Evolutionary conservation across 2,113 vertebrate species (phyloP), one percentile per base, ranked within the genome.

Genomic region (Chloropsis hardwickii): DNA sequence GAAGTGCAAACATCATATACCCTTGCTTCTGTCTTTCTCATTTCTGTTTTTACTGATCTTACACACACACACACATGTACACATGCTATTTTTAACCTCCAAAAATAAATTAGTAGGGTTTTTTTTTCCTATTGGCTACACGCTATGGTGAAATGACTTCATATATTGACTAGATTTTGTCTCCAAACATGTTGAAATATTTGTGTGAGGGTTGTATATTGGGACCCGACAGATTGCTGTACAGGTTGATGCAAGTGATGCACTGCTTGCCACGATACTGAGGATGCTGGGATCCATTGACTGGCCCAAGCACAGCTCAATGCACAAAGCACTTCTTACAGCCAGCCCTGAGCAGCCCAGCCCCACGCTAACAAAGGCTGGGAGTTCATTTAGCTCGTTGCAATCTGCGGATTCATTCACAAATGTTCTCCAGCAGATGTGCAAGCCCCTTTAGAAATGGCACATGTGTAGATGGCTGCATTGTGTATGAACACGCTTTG

Each of bases 1-100:
- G 66, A 92, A 73, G 66, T 72, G n/a, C 47, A 82, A 77, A 62
- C 6, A 2, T 8, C 60, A n/a, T 54, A 72, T 80, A 79, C 33
- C 23, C 58, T 95, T 10, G 1, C 62, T 92, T 90, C 87, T 95
- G 77, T 89, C 81, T 94, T 94, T 86, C 83, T 94, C 57, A 65
- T 95, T 96, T 92, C 93, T 92, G 62, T 65, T 97, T 96, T 90
- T 76, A 83, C 48, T 88, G 70, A 82, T 62, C 35, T 77, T 20
- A 5, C n/a, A 53, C 28, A 53, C 23, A 66, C 53, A 71, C 21
- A 77, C 18, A 6, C 27, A 71, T 24, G 47, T 28, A 62, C 37
- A 81, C 20, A 60, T 11, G 37, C 66, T 94, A 88, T 94, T 95
- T 95, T 92, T 91, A 86, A 82, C 81, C 39, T 80, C 74, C 10